phyloP scores from a whole-genome alignment of 2,797 vertebrate genomes.

The Perodicticus potto region DNA sequence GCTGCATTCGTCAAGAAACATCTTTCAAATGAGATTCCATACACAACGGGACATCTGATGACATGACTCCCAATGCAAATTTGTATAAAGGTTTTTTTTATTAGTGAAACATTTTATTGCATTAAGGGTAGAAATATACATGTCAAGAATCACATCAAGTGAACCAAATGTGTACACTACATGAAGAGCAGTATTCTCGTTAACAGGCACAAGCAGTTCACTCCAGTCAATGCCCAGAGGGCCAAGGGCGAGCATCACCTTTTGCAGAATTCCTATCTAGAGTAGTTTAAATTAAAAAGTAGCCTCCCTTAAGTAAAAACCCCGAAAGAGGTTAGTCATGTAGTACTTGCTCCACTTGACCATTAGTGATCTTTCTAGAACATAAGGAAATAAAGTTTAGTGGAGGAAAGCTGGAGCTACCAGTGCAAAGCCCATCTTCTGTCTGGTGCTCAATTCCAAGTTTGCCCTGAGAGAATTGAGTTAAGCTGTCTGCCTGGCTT shows the following conservation, averaged over 20 bases:
- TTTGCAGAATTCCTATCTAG: neutral
- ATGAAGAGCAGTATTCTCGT: conserved; percentile 61
- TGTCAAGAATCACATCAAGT: conserved; percentile 62
- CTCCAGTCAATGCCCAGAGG: conserved; percentile 25
- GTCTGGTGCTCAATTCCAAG: neutral
- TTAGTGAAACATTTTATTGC: conserved; percentile 78
- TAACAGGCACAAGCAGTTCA: conserved; percentile 7
- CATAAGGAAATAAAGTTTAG: neutral
- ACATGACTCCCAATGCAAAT: conserved; percentile 43
- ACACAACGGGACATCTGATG: neutral
- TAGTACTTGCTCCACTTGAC: conserved; percentile 13
- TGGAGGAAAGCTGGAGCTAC: neutral
- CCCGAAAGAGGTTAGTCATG: conserved; percentile 56
- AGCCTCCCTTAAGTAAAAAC: conserved; percentile 56
- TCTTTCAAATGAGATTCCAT: conserved; percentile 32
- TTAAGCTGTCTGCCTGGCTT: neutral
- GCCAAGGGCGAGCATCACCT: neutral
- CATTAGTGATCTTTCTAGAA: conserved; percentile 57
- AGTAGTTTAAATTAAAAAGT: conserved; percentile 41
- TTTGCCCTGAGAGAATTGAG: neutral
- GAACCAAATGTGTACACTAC: conserved; percentile 46
- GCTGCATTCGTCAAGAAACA: neutral
- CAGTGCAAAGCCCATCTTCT: conserved; percentile 1
- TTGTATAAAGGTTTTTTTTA: conserved; percentile 75
- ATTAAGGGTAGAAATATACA: conserved; percentile 72